A percentile compares a stretch with the other conserved stretches of the same genome.
Evolutionary conservation across 2,888 invertebrate species (phyloP).

Genomic region (Lapara coniferarum): DNA sequence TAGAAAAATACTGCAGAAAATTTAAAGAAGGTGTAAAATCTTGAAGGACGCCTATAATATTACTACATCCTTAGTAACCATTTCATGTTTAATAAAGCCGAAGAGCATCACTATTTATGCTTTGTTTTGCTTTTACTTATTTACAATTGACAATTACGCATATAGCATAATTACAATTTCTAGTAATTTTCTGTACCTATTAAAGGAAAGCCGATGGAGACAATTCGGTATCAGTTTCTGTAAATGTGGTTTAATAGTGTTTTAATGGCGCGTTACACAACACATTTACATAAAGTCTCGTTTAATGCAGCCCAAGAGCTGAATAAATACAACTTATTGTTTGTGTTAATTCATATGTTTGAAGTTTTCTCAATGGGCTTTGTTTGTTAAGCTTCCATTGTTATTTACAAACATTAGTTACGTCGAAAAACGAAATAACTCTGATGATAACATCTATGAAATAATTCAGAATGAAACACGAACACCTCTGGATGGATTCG

Average conservation of each 20-base stretch:
- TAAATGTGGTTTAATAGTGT: conserved; percentile 16
- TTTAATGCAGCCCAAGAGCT: conserved; percentile 14
- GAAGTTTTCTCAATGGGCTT: conserved; percentile 14
- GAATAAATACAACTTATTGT: conserved; percentile 21
- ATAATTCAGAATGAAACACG: not conserved
- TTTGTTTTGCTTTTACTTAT: not conserved
- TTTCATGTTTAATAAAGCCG: too few relatives aligned
- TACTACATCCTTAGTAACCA: too few relatives aligned
- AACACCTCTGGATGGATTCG: conserved; percentile 38
- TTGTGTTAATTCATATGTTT: conserved; percentile 23
- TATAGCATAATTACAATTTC: not conserved
- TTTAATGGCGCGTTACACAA: conserved; percentile 12
- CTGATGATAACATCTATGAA: not conserved
- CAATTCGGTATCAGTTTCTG: not conserved
- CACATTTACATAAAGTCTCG: conserved; percentile 21
- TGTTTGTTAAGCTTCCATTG: not conserved
- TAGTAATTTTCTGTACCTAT: not conserved
- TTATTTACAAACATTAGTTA: not conserved
- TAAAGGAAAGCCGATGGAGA: not conserved
- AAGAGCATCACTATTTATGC: not conserved
- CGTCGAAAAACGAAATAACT: not conserved
- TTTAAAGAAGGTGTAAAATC: not conserved
- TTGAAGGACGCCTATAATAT: not conserved
- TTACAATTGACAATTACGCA: not conserved
- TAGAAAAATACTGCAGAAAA: too few relatives aligned